phyloP scores from a whole-genome alignment of 2,113 vertebrate genomes.

The Myrmecophaga tridactyla region DNA sequence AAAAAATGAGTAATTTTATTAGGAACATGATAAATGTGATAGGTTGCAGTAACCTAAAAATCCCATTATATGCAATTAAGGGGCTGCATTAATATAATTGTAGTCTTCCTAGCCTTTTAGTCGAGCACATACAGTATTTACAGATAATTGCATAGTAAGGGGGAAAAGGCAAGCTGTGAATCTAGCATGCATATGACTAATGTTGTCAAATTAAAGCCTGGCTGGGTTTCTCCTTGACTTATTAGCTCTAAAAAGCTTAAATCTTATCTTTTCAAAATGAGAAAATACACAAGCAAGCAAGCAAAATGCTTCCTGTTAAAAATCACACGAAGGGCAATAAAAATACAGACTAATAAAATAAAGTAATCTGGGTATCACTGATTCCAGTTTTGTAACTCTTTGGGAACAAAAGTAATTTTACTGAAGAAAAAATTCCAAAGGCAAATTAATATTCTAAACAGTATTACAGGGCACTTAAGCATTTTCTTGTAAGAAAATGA shows the following conservation, averaged over 20 bases:
- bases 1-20: slow-evolving; percentile 79
- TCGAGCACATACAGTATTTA: slow-evolving; percentile 61
- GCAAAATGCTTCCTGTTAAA: slow-evolving; percentile 27
- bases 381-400: not conserved
- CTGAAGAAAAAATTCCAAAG: slow-evolving; percentile 3
- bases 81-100: slow-evolving; percentile 78
- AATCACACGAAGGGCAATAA: not conserved
- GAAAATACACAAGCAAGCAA: slow-evolving; percentile 26
- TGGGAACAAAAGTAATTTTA: not conserved
- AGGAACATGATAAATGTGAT: slow-evolving; percentile 78
- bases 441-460: not conserved
- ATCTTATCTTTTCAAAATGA: slow-evolving; percentile 51
- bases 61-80: slow-evolving; percentile 78
- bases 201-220: slow-evolving; percentile 75
- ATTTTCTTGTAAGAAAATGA: not conserved
- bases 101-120: slow-evolving; percentile 72
- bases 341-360: slow-evolving; percentile 29
- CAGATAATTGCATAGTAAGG: slow-evolving; percentile 69
- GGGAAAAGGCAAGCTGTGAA: slow-evolving; percentile 64
- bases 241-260: slow-evolving; percentile 60
- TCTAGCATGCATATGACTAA: slow-evolving; percentile 56
- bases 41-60: slow-evolving; percentile 79
- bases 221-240: slow-evolving; percentile 73
- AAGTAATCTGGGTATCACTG: not conserved
- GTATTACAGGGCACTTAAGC: not conserved